Conservation (phyloP, 2,113 vertebrate species). For the Xenotilapia longispinis region DNA sequence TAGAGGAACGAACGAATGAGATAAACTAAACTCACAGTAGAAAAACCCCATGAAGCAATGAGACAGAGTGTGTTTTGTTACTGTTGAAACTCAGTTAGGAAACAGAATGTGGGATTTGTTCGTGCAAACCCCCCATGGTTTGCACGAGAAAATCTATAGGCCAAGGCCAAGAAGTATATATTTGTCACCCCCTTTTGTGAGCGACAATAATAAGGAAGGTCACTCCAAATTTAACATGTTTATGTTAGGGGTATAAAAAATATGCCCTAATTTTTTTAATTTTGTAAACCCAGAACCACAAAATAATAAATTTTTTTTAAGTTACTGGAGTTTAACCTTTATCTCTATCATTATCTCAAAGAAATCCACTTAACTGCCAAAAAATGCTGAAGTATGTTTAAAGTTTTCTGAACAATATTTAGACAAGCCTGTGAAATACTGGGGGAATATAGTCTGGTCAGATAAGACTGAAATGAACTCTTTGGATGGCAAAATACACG, state of each 20-base stretch:
- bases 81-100: neutral
- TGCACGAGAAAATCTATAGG: neutral
- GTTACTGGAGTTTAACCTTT: neutral
- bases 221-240: neutral
- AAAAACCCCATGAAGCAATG: neutral
- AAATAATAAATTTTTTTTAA: fast-evolving
- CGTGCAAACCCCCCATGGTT: neutral
- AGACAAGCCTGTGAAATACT: neutral
- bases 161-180: neutral
- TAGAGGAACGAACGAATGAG: neutral
- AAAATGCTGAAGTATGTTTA: neutral
- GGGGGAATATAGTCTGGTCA: neutral
- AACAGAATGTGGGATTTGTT: neutral
- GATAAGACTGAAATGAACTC: neutral
- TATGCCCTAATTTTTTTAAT: neutral
- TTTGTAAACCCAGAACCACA: neutral
- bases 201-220: neutral
- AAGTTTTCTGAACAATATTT: neutral
- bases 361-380: neutral
- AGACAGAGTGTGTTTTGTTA: neutral
- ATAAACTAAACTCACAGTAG: neutral
- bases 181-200: neutral
- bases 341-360: neutral
- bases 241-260: neutral
- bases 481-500: neutral